Conservation (phyloP, 2,888 invertebrate genomes). For the Thera britannica region DNA sequence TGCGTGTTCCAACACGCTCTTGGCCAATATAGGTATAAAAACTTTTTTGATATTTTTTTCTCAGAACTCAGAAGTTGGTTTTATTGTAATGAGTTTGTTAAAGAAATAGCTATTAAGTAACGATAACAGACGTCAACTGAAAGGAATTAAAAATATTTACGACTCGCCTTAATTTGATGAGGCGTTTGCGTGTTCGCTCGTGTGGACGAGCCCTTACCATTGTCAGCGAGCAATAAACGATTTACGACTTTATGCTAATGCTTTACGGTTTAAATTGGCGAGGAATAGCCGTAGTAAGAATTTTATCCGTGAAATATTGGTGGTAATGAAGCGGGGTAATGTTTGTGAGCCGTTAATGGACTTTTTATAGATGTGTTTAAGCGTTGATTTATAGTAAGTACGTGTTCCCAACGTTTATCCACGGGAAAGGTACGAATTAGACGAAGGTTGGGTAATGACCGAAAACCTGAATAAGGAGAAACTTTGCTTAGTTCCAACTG, state of each 20-base stretch:
- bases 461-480: not conserved
- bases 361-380: slow-evolving; percentile 46
- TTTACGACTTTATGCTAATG: slow-evolving; percentile 32
- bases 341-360: slow-evolving; percentile 46
- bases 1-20: too few species aligned
- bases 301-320: slow-evolving; percentile 56
- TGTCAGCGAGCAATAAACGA: slow-evolving; percentile 14
- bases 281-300: slow-evolving; percentile 27
- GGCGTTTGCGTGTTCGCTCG: slow-evolving; percentile 39
- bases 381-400: slow-evolving; percentile 41
- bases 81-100: not conserved
- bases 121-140: slow-evolving; percentile 26
- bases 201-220: slow-evolving; percentile 21
- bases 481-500: slow-evolving; percentile 1
- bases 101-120: slow-evolving; percentile 7
- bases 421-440: slow-evolving; percentile 16
- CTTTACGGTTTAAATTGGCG: slow-evolving; percentile 35
- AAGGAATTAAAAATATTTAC: slow-evolving; percentile 47
- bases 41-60: not conserved
- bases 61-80: too few species aligned
- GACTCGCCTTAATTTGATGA: slow-evolving; percentile 40
- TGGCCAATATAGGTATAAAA: too few species aligned
- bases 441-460: slow-evolving; percentile 4
- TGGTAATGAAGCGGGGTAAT: slow-evolving; percentile 48
- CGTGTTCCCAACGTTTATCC: slow-evolving; percentile 16